phyloP scores from a whole-genome alignment of 2,888 invertebrate species.

The Drosophila antonietae region DNA sequence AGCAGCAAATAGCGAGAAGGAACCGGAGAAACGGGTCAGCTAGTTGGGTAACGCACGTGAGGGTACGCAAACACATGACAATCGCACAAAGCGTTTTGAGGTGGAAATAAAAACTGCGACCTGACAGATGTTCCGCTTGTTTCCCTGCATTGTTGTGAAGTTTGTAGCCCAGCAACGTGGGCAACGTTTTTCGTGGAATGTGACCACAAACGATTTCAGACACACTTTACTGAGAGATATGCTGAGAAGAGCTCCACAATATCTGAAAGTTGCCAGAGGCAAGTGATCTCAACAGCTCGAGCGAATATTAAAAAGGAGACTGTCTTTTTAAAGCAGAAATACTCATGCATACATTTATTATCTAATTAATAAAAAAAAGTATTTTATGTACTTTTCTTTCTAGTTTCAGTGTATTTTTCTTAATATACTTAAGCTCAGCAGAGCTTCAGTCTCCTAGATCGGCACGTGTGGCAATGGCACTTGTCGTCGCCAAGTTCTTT shows the following conservation, averaged over 20 bases:
- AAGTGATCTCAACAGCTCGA: background rate
- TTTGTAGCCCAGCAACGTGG: slow-evolving; percentile 20
- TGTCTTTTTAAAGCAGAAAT: too few species aligned
- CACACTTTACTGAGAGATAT: background rate
- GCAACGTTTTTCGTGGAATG: slow-evolving; percentile 24
- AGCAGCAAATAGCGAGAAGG: background rate
- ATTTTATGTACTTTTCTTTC: background rate
- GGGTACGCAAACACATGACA: slow-evolving; percentile 51
- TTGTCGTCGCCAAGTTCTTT: slow-evolving; percentile 25
- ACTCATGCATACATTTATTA: background rate
- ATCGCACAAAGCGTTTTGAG: slow-evolving; percentile 49
- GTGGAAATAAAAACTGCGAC: slow-evolving; percentile 58
- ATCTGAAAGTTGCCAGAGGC: background rate
- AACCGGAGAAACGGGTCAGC: background rate
- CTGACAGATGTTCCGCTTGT: slow-evolving; percentile 35
- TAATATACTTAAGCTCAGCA: background rate
- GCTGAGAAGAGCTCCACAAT: background rate
- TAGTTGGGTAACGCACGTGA: slow-evolving; percentile 40
- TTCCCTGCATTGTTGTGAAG: background rate
- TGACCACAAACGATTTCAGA: background rate
- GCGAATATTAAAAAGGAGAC: too few species aligned
- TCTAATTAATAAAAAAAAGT: background rate
- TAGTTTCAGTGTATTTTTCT: background rate
- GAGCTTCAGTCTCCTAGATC: background rate
- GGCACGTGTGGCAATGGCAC: slow-evolving; percentile 55